These are phyloP conservation scores for Drosophila multiciliata DNA, from an alignment of 2,888 invertebrate species.

Conservation along the genomic window DNA sequence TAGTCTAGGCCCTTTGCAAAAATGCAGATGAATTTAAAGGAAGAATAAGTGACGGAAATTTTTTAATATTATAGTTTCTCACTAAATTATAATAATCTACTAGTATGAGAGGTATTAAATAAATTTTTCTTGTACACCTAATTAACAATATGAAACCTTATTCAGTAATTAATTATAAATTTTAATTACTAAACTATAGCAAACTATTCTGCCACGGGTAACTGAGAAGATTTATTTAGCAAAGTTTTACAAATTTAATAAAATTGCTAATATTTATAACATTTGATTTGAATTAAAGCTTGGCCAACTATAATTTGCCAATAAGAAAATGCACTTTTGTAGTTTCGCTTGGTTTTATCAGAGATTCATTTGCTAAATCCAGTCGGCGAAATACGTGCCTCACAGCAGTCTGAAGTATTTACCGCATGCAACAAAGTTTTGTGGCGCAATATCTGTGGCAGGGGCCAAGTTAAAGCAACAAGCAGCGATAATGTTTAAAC, in stretches of 20 bases:
- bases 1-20: neutral
- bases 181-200: neutral
- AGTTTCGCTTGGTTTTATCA: constrained; percentile 12
- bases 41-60: neutral
- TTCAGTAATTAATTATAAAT: neutral
- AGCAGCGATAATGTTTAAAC: constrained; percentile 68
- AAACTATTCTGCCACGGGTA: neutral
- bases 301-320: neutral
- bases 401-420: constrained; percentile 26
- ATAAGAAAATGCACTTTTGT: neutral
- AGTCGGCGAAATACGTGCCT: constrained; percentile 11
- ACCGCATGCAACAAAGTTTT: constrained; percentile 35
- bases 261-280: neutral
- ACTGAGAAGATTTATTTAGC: neutral
- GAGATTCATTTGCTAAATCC: constrained; percentile 8
- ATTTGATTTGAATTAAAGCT: too few species aligned
- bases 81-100: neutral
- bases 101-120: neutral
- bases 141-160: neutral
- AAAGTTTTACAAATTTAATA: neutral
- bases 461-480: constrained; percentile 28
- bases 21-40: neutral
- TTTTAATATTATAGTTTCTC: neutral
- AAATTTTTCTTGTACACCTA: neutral
- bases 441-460: constrained; percentile 2